phyloP scores from a whole-genome alignment of 2,113 vertebrate species.

The Pimephales promelas region DNA sequence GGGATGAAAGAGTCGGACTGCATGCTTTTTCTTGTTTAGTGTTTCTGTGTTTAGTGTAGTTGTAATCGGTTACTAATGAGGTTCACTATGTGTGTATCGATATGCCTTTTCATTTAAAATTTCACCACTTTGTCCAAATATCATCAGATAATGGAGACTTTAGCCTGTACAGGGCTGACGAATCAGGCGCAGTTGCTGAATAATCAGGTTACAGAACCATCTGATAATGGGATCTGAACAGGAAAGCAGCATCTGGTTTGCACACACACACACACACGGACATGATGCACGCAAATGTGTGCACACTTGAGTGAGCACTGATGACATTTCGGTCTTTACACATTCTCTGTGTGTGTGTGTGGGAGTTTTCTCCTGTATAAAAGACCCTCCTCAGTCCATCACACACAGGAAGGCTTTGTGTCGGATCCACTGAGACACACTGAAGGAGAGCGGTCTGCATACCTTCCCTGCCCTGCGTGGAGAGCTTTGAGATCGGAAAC shows the following conservation, averaged over 20 bases:
- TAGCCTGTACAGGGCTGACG: constrained; percentile 36
- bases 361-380: constrained; percentile 73
- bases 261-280: constrained; percentile 38
- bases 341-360: constrained; percentile 26
- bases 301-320: constrained; percentile 53
- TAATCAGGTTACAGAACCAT: constrained; percentile 52
- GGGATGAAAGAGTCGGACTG: no score
- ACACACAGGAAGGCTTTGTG: constrained; percentile 71
- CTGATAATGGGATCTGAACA: constrained; percentile 56
- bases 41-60: no score
- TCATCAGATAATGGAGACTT: constrained; percentile 29
- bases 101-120: background rate
- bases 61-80: no score
- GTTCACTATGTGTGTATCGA: background rate
- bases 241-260: constrained; percentile 59
- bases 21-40: no score
- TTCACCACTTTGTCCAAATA: constrained; percentile 22
- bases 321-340: constrained; percentile 50
- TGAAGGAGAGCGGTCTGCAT: constrained; percentile 65
- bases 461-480: constrained; percentile 52
- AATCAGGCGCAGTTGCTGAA: constrained; percentile 49
- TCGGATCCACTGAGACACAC: constrained; percentile 61
- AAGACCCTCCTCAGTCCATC: constrained; percentile 65
- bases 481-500: background rate
- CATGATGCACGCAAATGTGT: constrained; percentile 27